A percentile compares a stretch with the other conserved stretches of the same genome.
phyloP scores from a whole-genome alignment of 2,888 invertebrate species.

The Pachliopta kotzebuea region DNA sequence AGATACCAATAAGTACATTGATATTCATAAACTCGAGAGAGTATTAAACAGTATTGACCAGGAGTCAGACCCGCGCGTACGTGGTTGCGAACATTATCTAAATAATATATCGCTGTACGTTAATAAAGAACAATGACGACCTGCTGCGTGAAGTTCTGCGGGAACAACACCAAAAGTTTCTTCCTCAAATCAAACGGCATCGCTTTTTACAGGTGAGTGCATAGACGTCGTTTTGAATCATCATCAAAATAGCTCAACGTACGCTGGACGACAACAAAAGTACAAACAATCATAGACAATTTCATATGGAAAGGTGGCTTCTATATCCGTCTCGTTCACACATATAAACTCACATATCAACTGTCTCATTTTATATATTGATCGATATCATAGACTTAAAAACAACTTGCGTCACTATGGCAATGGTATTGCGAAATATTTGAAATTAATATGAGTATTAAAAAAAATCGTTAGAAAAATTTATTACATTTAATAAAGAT shows the following conservation, averaged over 20 bases:
- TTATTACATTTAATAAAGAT: not conserved
- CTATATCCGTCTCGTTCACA: not conserved
- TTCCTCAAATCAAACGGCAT: not conserved
- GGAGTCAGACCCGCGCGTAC: conserved; percentile 11
- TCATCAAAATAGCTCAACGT: not conserved
- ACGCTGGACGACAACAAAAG: not conserved
- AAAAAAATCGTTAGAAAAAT: not conserved
- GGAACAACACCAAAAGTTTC: conserved; percentile 6
- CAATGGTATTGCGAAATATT: not conserved
- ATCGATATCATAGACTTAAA: conserved; percentile 1
- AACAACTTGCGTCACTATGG: not conserved
- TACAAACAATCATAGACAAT: not conserved
- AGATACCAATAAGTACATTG: not conserved
- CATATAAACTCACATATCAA: not conserved
- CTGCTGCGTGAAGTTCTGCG: conserved; percentile 5
- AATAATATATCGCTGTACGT: not conserved
- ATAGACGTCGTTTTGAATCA: not conserved
- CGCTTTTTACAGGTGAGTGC: not conserved
- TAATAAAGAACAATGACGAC: conserved; percentile 6
- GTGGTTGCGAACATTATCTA: conserved; percentile 1
- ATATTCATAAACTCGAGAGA: conserved; percentile 6
- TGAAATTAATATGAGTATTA: not conserved
- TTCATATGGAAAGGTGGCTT: not conserved
- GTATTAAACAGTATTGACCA: conserved; percentile 9
- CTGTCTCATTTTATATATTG: not conserved